Conservation (phyloP, 2,113 vertebrate genomes). For the Microcebus lehilahytsara region DNA sequence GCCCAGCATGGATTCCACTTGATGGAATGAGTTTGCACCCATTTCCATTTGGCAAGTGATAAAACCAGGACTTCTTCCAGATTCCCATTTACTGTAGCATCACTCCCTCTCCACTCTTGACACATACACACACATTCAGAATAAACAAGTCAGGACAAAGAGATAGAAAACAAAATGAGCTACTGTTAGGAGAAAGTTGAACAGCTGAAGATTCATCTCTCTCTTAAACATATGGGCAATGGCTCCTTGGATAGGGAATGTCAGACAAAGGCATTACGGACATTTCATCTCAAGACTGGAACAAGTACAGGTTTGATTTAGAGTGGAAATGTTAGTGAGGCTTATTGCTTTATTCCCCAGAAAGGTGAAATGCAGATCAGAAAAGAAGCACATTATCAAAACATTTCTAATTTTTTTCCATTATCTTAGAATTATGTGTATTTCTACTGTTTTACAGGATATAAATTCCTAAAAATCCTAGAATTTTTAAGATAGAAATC, state of each 20-base stretch:
- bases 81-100: conserved; percentile 46
- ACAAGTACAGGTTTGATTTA: neutral
- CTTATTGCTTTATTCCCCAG: neutral
- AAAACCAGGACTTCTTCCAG: conserved; percentile 49
- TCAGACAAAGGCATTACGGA: neutral
- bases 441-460: neutral
- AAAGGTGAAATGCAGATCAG: neutral
- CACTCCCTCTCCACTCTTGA: neutral
- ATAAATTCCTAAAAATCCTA: neutral
- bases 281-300: neutral
- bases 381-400: neutral
- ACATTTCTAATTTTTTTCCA: neutral
- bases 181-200: neutral
- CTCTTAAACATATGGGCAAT: neutral
- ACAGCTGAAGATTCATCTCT: neutral
- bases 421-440: neutral
- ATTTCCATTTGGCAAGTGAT: neutral
- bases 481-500: neutral
- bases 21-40: neutral
- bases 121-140: neutral
- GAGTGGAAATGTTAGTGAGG: neutral
- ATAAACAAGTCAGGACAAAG: neutral
- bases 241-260: neutral
- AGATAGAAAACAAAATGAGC: neutral
- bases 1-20: neutral